Evolutionary conservation across 2,797 vertebrate species (phyloP), one percentile per base, ranked within the genome.

Genomic region (Euphonia xanthogaster): DNA sequence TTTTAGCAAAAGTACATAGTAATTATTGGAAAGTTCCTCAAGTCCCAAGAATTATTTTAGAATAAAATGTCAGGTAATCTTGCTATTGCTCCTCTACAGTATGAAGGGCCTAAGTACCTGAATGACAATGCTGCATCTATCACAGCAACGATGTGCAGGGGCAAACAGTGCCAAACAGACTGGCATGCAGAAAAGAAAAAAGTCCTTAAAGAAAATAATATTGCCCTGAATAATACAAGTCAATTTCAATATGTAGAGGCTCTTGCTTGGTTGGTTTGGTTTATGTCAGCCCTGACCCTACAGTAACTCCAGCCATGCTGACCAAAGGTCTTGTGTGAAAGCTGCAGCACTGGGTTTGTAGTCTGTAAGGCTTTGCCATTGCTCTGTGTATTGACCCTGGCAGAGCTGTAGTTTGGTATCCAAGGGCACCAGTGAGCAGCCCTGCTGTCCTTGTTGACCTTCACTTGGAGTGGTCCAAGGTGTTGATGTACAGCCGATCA

Each of bases 261-360:
- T 97, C 97, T 95, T 97, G 63, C 86, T 97, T 96, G 81, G 79
- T 95, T 93, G 71, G 91, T 76, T 97, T 90, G 91, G 47, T 97
- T 97, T 97, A 93, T 97, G 94, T 97, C 94, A 90, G 88, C 87
- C 90, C 90, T 98, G 97, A 98, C 97, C 97, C 96, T 47, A 28
- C 73, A 80, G 86, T 97, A 97, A 98, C 97, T 97, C 96, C 90
- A 87, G 73, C 67, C 96, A 88, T 94, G 85, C 88, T 97, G 97
- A 98, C 98, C 97, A 98, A 96, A 97, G 92, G 80, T 90, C 97
- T 97, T 94, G 86, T 54, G 75, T 95, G 67, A 82, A 92, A 83
- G 76, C 87, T 95, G 67, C 86, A 91, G 68, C 58, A 74, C 90
- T 86, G 91, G 80, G 80, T 95, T 79, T 85, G n/a, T 90, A 70